A percentile compares a stretch with the other conserved stretches of the same genome.
Evolutionary conservation across 92 coral and sea anemone species (phyloP).

Genomic region (Actinernus sp.): DNA sequence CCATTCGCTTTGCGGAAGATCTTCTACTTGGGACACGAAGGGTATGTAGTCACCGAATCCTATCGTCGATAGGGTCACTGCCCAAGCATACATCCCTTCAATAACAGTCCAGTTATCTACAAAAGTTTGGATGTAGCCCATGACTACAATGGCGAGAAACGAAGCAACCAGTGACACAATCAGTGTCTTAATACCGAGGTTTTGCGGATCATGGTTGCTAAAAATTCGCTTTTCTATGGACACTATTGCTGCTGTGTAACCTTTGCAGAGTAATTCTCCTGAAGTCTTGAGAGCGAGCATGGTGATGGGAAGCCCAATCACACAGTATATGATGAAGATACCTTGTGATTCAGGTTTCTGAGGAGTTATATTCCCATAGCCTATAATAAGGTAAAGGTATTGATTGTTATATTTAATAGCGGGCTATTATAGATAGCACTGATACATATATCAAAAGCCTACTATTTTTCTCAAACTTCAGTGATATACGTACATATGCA

Average conservation of each 20-base stretch:
- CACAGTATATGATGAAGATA: not conserved
- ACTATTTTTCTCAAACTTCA: too few relatives aligned
- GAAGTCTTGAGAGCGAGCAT: not conserved
- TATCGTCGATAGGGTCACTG: not conserved
- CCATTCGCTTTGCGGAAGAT: not conserved
- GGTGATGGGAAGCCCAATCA: constrained; percentile 1
- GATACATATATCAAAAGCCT: too few relatives aligned
- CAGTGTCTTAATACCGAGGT: not conserved
- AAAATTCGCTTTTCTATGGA: not conserved
- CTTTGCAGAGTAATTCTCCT: not conserved
- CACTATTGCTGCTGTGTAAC: not conserved
- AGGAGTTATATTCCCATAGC: not conserved
- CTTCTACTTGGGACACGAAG: not conserved
- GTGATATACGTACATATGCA: too few relatives aligned
- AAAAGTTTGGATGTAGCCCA: not conserved
- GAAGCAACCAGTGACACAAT: not conserved
- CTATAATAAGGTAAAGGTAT: not conserved
- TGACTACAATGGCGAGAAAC: not conserved
- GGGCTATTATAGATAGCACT: too few relatives aligned
- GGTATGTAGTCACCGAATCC: constrained; percentile 2
- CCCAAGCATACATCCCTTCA: constrained; percentile 1
- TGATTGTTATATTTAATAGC: too few relatives aligned
- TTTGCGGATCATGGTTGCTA: not conserved
- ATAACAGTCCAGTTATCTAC: not conserved
- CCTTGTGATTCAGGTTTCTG: not conserved